These are phyloP conservation scores for Myrmecophaga tridactyla DNA, from an alignment of 2,113 vertebrate genomes.

Conservation along the genomic window DNA sequence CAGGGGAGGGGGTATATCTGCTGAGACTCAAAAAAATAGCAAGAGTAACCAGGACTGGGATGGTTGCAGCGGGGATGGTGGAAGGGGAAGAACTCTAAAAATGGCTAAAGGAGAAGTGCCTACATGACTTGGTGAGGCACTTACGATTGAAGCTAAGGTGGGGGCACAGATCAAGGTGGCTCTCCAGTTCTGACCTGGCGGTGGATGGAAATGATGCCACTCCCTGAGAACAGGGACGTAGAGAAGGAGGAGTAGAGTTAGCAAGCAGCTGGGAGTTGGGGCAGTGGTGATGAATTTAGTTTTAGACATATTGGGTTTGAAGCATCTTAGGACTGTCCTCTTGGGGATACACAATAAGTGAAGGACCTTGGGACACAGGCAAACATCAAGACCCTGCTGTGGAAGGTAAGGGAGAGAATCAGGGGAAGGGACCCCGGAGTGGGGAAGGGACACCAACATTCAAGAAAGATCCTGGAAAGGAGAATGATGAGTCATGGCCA, in stretches of 20 bases:
- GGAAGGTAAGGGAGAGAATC: not conserved
- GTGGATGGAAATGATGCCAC: not conserved
- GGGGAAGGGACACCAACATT: not conserved
- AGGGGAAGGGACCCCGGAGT: too few relatives aligned
- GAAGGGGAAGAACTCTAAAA: not conserved
- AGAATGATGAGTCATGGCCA: not conserved
- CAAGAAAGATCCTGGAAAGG: not conserved
- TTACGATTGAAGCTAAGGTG: not conserved
- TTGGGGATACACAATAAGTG: not conserved
- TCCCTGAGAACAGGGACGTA: not conserved
- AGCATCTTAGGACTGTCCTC: not conserved
- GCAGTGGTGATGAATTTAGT: not conserved
- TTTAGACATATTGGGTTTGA: not conserved
- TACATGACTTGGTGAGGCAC: not conserved
- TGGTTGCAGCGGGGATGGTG: too few relatives aligned
- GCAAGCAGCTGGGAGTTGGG: not conserved
- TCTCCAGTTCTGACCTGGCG: not conserved
- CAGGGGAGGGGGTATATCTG: not conserved
- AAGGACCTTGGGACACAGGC: not conserved
- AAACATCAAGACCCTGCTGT: not conserved
- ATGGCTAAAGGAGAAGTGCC: too few relatives aligned
- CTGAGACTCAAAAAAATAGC: not conserved
- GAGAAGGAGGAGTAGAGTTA: too few relatives aligned
- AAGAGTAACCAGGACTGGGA: not conserved
- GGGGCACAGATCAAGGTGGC: not conserved